phyloP scores from a whole-genome alignment of 2,113 vertebrate species.

The Stegastes partitus region DNA sequence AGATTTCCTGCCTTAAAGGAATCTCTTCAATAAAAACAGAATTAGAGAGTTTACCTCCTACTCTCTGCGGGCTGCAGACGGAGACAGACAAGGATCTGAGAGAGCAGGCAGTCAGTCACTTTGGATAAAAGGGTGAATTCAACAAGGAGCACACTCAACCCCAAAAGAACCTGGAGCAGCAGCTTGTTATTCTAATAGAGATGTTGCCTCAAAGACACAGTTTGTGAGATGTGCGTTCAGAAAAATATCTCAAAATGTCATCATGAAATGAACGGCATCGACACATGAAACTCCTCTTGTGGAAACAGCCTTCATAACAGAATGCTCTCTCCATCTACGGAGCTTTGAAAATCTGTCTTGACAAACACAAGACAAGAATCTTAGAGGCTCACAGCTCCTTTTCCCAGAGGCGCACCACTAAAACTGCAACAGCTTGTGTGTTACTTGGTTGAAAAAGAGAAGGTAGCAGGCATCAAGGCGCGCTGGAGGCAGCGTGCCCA shows the following conservation, averaged over 20 bases:
- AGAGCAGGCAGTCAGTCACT: constrained; percentile 55
- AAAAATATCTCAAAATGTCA: constrained; percentile 38
- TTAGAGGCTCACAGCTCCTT: constrained; percentile 49
- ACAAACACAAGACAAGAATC: constrained; percentile 41
- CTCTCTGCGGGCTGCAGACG: constrained; percentile 40
- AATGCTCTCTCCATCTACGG: background rate
- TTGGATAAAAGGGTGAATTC: constrained; percentile 60
- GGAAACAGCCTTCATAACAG: constrained; percentile 9
- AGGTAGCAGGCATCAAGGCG: constrained; percentile 43
- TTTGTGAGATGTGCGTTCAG: constrained; percentile 5
- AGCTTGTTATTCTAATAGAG: constrained; percentile 42
- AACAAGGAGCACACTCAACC: constrained; percentile 39
- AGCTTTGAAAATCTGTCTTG: constrained; percentile 46
- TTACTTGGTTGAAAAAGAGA: constrained; percentile 30
- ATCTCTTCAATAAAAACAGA: constrained; percentile 30
- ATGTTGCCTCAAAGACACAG: constrained; percentile 34
- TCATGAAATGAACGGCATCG: constrained; percentile 27
- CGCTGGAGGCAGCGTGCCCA: constrained; percentile 49
- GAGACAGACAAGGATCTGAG: constrained; percentile 50
- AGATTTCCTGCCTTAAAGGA: constrained; percentile 33
- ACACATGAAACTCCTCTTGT: constrained; percentile 18
- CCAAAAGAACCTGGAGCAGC: constrained; percentile 22
- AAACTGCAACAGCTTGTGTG: constrained; percentile 56
- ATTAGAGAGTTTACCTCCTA: constrained; percentile 33
- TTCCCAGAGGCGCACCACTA: constrained; percentile 46